Conservation (phyloP, 2,888 invertebrate genomes). For the Bruchidius siliquastri region DNA sequence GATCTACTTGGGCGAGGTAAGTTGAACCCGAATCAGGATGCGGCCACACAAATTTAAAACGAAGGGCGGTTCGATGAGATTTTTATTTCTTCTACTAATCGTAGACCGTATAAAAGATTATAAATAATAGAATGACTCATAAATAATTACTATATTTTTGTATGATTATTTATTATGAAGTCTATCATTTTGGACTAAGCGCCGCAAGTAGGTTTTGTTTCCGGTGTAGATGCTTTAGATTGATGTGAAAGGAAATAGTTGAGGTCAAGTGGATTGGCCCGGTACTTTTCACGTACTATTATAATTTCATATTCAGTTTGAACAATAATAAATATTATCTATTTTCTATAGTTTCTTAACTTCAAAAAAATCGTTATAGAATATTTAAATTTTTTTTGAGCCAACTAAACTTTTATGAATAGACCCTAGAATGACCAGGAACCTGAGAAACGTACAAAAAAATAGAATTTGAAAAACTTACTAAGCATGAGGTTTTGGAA, state of each 20-base stretch:
- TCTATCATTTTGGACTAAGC: not conserved
- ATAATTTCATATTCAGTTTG: too few species aligned
- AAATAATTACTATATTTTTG: not conserved
- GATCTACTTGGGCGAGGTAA: not conserved
- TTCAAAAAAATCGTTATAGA: too few species aligned
- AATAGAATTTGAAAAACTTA: too few species aligned
- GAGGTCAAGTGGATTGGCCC: not conserved
- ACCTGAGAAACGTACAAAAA: too few species aligned
- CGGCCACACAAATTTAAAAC: not conserved
- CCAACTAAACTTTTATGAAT: too few species aligned
- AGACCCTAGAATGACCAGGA: too few species aligned
- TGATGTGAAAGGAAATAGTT: not conserved
- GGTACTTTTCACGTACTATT: too few species aligned
- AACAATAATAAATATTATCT: too few species aligned
- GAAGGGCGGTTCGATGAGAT: not conserved
- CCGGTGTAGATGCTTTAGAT: not conserved
- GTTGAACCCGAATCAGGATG: not conserved
- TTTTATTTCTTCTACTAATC: not conserved
- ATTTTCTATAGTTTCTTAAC: too few species aligned
- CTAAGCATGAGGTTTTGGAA: too few species aligned
- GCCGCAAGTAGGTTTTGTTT: not conserved
- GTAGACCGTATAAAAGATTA: not conserved
- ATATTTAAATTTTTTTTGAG: too few species aligned
- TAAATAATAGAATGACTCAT: not conserved
- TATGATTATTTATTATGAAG: not conserved